Evolutionary conservation across 1,140 invertebrate species (phyloP).

Genomic region (Aphaenogaster floridana): DNA sequence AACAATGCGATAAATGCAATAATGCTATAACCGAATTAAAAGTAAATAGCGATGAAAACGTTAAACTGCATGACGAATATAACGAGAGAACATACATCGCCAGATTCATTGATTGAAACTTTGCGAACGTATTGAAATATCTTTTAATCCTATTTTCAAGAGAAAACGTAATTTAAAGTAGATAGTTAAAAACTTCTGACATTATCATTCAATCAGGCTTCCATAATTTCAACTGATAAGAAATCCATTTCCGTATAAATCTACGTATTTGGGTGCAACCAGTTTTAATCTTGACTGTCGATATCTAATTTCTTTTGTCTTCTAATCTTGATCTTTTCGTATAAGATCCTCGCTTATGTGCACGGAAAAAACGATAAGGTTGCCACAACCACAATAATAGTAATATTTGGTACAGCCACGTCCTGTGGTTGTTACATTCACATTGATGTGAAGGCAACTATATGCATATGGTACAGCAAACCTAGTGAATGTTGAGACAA

Average conservation of each 20-base stretch:
- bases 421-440: too few species aligned
- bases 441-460: too few species aligned
- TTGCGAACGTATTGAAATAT: neutral
- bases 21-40: constrained; percentile 14
- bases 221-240: constrained; percentile 9
- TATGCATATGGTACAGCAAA: too few species aligned
- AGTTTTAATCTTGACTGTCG: constrained; percentile 24
- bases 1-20: neutral
- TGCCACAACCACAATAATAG: too few species aligned
- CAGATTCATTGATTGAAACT: neutral
- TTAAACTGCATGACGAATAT: neutral
- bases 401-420: too few species aligned
- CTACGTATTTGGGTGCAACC: neutral
- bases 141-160: neutral
- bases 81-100: neutral
- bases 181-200: constrained; percentile 18
- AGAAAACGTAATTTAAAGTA: neutral
- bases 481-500: too few species aligned
- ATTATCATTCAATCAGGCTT: constrained; percentile 21
- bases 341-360: neutral
- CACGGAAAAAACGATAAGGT: too few species aligned
- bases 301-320: constrained; percentile 32
- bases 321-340: constrained; percentile 10
- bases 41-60: constrained; percentile 33
- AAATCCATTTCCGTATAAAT: constrained; percentile 13